Evolutionary conservation across 2,797 vertebrate genomes (phyloP), one percentile per base, ranked within the genome.

Genomic region (Prionace glauca): DNA sequence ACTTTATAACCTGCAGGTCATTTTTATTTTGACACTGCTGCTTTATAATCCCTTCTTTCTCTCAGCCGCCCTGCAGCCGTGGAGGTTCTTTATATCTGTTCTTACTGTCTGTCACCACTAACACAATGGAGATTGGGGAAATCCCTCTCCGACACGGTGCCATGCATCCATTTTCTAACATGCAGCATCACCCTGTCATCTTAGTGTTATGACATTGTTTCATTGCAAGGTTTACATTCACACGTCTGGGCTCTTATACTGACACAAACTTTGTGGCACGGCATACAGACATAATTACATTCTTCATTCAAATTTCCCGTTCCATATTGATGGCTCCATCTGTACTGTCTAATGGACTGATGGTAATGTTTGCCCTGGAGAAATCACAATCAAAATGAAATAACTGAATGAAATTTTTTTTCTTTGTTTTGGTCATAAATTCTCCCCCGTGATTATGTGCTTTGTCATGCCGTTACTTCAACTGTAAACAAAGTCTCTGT

Each of bases 371-470:
- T 60, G 93, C 93, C 93, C 93, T 56, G 26, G 93, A 95, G 93
- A 95, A 95, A 95, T 95, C 93, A 95, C 92, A 94, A 67, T 71
- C 72, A 22, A 94, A 94, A 72, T 94, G 67, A 94, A 95, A 60
- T 95, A 56, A 95, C 45, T 95, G 45, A 45, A n/a, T 74, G n/a
- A n/a, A n/a, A n/a, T 74, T 94, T 92, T 94, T 92, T 36, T 69
- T 92, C 22, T 29, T 84, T 9, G 5, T 84, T 84, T 84, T 65
- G 60, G 88, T n/a, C n/a, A 56, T 95, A 95, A 74, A 32, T 32
- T 56, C 45, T 77, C 93, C 71, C 93, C 2, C 1, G 71, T 56
- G 71, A 10, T 95, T 95, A 45, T 95, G 8, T 14, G 71, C 45
- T 32, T 95, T 72, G 41, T 72, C 93, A 56, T 77, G 24, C 71